A percentile compares a stretch with the other conserved stretches of the same genome.
Conservation (phyloP, 2,113 vertebrate genomes). For the Pseudonaja textilis region DNA sequence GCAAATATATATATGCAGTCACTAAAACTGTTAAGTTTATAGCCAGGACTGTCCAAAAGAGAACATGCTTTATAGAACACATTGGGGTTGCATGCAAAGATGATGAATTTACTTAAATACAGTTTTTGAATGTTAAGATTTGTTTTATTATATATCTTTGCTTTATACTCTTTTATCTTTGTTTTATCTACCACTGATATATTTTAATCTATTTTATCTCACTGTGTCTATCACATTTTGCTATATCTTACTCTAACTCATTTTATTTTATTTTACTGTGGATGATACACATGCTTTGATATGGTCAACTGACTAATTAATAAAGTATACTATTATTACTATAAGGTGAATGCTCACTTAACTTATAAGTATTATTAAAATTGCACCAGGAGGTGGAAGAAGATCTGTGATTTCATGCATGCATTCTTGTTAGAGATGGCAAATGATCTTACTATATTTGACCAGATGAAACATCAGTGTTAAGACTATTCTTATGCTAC, state of each 20-base stretch:
- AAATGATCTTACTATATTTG: neutral
- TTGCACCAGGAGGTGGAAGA: too few relatives aligned
- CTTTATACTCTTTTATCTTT: neutral
- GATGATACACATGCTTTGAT: neutral
- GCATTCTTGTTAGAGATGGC: neutral
- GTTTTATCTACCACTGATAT: neutral
- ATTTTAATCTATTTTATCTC: neutral
- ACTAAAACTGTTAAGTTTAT: neutral
- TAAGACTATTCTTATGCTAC: neutral
- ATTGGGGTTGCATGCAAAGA: neutral
- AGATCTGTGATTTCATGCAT: neutral
- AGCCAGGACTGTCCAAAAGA: neutral
- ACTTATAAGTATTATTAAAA: neutral
- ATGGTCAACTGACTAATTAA: neutral
- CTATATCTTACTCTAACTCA: neutral
- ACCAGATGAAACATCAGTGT: neutral
- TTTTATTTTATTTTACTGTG: neutral
- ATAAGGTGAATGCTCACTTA: neutral
- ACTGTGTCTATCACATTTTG: neutral
- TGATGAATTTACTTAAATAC: neutral
- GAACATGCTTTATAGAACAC: neutral
- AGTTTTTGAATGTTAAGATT: neutral
- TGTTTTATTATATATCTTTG: neutral
- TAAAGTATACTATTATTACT: neutral
- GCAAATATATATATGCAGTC: neutral